These are phyloP conservation scores for Montifringilla adamsi DNA, from an alignment of 2,113 vertebrate genomes.

Conservation along the genomic window DNA sequence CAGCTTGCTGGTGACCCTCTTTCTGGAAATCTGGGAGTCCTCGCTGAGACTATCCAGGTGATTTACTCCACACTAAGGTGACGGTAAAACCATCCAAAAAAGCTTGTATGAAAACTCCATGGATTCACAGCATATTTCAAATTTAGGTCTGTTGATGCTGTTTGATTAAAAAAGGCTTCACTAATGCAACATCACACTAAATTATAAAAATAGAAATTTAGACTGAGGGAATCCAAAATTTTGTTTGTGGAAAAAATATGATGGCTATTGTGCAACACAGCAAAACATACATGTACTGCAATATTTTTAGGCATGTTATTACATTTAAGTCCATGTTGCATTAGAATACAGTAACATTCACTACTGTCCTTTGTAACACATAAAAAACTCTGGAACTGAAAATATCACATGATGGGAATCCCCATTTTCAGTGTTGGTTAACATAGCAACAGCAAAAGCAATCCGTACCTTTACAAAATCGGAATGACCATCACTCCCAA, in stretches of 20 bases:
- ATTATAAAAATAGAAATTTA: neutral
- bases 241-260: neutral
- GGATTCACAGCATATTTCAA: neutral
- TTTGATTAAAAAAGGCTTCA: neutral
- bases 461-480: neutral
- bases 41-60: neutral
- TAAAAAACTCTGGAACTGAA: neutral
- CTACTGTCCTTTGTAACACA: neutral
- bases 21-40: neutral
- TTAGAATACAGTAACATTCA: neutral
- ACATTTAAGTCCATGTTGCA: accelerated
- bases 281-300: neutral
- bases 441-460: neutral
- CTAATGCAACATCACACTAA: neutral
- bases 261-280: neutral
- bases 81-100: neutral
- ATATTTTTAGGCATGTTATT: neutral
- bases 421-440: accelerated
- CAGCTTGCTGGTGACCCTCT: neutral
- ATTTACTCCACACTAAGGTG: neutral
- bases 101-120: neutral
- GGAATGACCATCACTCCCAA: neutral
- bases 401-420: neutral
- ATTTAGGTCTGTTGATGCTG: neutral
- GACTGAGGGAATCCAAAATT: neutral